Conservation (phyloP, 2,888 invertebrate genomes). For the Diadromus collaris region DNA sequence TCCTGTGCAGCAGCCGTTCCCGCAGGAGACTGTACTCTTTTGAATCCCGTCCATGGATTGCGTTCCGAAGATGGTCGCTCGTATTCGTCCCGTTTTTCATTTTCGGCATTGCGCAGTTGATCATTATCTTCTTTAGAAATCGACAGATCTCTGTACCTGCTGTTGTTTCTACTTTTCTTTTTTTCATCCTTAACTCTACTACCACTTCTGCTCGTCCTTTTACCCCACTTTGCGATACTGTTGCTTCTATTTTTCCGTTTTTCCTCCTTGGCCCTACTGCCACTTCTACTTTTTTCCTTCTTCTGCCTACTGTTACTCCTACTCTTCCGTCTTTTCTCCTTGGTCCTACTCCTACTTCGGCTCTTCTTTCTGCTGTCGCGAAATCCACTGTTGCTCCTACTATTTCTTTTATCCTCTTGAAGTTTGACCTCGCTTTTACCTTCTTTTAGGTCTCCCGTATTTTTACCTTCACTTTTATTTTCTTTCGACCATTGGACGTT, state of each 20-base stretch:
- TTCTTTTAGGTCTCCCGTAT: conserved; percentile 14
- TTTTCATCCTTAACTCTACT: conserved; percentile 62
- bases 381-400: conserved; percentile 50
- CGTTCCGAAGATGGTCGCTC: conserved; percentile 63
- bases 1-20: conserved; percentile 10
- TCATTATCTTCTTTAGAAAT: conserved; percentile 59
- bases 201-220: conserved; percentile 59
- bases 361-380: not conserved
- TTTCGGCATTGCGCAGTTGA: conserved; percentile 54
- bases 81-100: conserved; percentile 59
- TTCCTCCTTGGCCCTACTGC: conserved; percentile 33
- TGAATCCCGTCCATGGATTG: conserved; percentile 73
- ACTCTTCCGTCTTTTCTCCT: not conserved
- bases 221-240: conserved; percentile 44
- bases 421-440: conserved; percentile 15
- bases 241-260: conserved; percentile 27
- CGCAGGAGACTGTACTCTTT: conserved; percentile 64
- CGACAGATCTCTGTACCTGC: conserved; percentile 39
- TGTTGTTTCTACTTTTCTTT: conserved; percentile 62
- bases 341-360: not conserved
- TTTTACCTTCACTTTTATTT: not conserved
- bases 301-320: conserved; percentile 3
- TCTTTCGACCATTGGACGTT: not conserved
- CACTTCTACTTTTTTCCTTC: conserved; percentile 1
- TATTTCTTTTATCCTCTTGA: conserved; percentile 37